phyloP scores from a whole-genome alignment of 2,113 vertebrate genomes.

The Tylochromis polylepis region DNA sequence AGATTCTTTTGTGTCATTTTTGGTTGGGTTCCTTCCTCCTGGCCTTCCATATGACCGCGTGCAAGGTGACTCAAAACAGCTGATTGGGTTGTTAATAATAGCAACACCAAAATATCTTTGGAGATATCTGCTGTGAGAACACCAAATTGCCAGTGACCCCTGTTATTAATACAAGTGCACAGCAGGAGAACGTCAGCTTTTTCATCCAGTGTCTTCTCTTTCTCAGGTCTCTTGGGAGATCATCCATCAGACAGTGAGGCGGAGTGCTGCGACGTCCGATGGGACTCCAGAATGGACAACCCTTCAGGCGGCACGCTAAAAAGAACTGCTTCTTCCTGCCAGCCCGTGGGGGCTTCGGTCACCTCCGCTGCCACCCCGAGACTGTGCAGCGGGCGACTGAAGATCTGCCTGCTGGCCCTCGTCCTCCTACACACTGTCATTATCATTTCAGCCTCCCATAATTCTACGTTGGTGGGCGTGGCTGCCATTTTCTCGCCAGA shows the following conservation, averaged over 20 bases:
- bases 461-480: conserved; percentile 80
- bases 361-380: conserved; percentile 79
- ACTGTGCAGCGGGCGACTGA: conserved; percentile 92
- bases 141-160: neutral
- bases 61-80: no score
- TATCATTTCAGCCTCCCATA: conserved; percentile 85
- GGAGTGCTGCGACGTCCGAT: conserved; percentile 95
- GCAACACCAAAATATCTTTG: neutral
- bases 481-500: conserved; percentile 81
- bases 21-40: neutral
- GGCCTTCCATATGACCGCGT: neutral
- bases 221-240: conserved; percentile 85
- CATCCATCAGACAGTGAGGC: conserved; percentile 84
- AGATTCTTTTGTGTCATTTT: neutral
- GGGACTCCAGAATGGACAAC: conserved; percentile 79
- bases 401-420: conserved; percentile 92
- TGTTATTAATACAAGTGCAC: neutral
- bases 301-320: conserved; percentile 81
- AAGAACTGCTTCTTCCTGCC: conserved; percentile 76
- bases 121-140: neutral
- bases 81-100: neutral
- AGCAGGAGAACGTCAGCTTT: neutral
- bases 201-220: neutral
- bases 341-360: conserved; percentile 84
- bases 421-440: conserved; percentile 95